Base-by-base conservation (phyloP, 2,888 invertebrate species). In the Polydrusus tereticollis region DNA sequence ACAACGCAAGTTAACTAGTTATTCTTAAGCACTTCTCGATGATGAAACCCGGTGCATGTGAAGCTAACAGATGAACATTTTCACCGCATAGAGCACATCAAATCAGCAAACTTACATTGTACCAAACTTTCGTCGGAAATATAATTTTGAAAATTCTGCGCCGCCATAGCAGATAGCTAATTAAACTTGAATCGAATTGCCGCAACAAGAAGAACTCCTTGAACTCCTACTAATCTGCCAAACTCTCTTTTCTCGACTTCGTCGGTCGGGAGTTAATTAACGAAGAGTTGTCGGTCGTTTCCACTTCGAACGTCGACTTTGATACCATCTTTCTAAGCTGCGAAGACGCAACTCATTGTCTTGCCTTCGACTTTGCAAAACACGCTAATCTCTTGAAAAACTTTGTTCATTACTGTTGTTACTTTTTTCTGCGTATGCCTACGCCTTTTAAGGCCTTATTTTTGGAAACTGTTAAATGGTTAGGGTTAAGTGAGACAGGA, bases 131-230 rank as follows among this genome's bases (percentile, higher is more conserved):
- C 52, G 59, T 14, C 59, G 62, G 62, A 69, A 69, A 62, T 69
- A 69, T 69, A 69, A 69, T 69, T 69, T 69, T 62, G 62, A 69
- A 69, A 69, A 69, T 69, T 69, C 55, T 26, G 45, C 62, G 55
- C 69, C 69, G 26, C 43, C 55, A n/a, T n/a, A 43, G 60, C 60
- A 62, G 69, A 69, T 62, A 69, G 62, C 52, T 69, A 69, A 69
- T 69, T 69, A 69, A 69, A 69, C 69, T 69, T 69, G 69, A 69
- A 69, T 69, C 69, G 69, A 69, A 69, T 69, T 69, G 69, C 62
- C 69, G 62, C 69, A 69, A 69, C 69, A 62, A 69, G 52, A 59
- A 58, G 59, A 62, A 62, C 69, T 60, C 41, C 60, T 69, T 69
- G 62, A 69, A 62, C 62, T 68, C 55, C 57, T 21, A 36, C 68